Base-by-base conservation (phyloP, 2,113 vertebrate species). In the Puma concolor region DNA sequence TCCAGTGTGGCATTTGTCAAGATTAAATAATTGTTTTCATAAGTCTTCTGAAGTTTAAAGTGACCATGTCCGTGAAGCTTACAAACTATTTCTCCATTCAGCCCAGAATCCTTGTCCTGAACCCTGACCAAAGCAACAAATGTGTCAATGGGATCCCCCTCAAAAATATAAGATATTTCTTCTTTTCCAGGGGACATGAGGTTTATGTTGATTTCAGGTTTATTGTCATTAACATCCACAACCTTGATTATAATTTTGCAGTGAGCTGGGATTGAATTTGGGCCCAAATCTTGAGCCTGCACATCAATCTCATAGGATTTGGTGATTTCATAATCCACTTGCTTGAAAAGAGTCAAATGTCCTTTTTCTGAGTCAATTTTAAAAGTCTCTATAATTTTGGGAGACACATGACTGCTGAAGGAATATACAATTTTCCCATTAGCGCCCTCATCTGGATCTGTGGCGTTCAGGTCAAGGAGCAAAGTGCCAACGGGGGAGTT, bases 11-110 rank as follows among this genome's bases (percentile, higher is more conserved):
- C 99, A 44, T 99, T 99, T 66, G 99, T 99, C 95, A 99, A 98
- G 97, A 99, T 99, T 98, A 99, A 99, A 95, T 99, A 99, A 98
- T 99, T 99, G 96, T 99, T 99, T 97, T 99, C 99, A 0, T 99
- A 99, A 50, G 99, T 99, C 98, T 99, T 99, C 96, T 99, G 99
- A 80, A 99, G 99, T 97, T 99, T 99, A 98, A 99, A 99, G 98
- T 99, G 99, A 0, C 99, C 99, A 0, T 99, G 99, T 0, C 99
- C 99, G 1, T 99, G 99, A 13, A 99, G 99, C 74, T 99, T 99
- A 98, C 99, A 99, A 13, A 99, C 98, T 15, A 99, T 98, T 96
- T 99, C 99, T 2, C 99, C 99, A 31, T 99, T 99, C 63, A 99
- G 90, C 2, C 99, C 99, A 1, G 99, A 99, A 74, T 99, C 99